phyloP scores from a whole-genome alignment of 1,140 invertebrate genomes.

The Lepidurus arcticus region DNA sequence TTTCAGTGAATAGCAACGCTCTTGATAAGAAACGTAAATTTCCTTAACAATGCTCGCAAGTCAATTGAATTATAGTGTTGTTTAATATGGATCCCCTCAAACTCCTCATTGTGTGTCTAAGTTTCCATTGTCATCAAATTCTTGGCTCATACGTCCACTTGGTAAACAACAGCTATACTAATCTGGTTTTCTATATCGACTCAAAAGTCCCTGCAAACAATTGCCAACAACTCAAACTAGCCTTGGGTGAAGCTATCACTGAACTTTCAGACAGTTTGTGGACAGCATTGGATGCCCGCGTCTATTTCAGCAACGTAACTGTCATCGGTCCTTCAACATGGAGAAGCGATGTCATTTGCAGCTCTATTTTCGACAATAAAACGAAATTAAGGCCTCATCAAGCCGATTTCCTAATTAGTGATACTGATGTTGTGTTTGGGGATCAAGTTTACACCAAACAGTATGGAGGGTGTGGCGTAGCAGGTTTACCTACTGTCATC shows the following conservation, averaged over 20 bases:
- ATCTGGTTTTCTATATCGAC: not conserved
- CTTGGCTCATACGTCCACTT: not conserved
- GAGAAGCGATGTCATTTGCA: not conserved
- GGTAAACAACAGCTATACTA: not conserved
- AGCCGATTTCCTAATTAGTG: conserved; percentile 24
- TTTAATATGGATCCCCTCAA: not conserved
- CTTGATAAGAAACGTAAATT: too few relatives aligned
- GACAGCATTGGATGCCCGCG: not conserved
- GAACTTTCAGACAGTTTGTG: not conserved
- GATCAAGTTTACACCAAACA: conserved; percentile 43
- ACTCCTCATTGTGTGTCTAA: not conserved
- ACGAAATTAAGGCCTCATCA: conserved; percentile 10
- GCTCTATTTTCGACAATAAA: not conserved
- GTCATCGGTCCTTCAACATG: not conserved
- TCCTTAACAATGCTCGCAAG: too few relatives aligned
- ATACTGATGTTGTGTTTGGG: conserved; percentile 34
- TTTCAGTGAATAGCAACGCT: too few relatives aligned
- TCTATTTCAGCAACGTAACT: not conserved
- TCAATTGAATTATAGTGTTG: not conserved
- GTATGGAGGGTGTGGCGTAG: conserved; percentile 41
- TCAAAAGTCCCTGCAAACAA: not conserved
- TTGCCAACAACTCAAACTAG: not conserved
- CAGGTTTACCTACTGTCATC: conserved; percentile 34
- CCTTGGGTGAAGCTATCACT: not conserved
- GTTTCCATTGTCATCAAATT: not conserved